phyloP scores from a whole-genome alignment of 1,140 invertebrate species.

The Bombus ignitus region DNA sequence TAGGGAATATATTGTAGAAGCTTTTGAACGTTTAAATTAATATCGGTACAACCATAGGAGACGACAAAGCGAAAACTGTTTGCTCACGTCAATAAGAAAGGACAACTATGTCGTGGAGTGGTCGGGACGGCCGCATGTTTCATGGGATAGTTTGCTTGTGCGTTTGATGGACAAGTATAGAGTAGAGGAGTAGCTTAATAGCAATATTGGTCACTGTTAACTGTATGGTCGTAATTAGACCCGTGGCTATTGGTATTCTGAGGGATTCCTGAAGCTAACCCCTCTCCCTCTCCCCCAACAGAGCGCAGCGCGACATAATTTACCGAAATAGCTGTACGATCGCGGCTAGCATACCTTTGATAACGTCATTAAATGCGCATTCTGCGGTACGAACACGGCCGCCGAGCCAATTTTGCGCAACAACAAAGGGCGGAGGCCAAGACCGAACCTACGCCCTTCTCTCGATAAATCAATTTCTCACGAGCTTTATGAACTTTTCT shows the following conservation, averaged over 20 bases:
- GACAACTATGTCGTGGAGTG: background rate
- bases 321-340: constrained; percentile 71
- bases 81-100: constrained; percentile 1
- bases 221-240: constrained; percentile 66
- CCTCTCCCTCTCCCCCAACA: background rate
- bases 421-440: constrained; percentile 17
- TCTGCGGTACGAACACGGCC: constrained; percentile 41
- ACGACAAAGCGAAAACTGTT: background rate
- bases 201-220: constrained; percentile 65
- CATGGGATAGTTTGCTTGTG: background rate
- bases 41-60: too few relatives aligned
- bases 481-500: background rate
- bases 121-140: background rate
- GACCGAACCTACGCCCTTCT: background rate
- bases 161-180: constrained; percentile 24
- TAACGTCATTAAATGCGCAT: constrained; percentile 66
- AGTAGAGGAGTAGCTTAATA: constrained; percentile 49
- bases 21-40: background rate
- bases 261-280: constrained; percentile 63
- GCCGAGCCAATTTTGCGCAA: constrained; percentile 50
- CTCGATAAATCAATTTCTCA: constrained; percentile 5
- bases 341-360: constrained; percentile 64
- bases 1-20: background rate
- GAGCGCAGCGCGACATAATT: constrained; percentile 69
- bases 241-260: constrained; percentile 66